phyloP scores from a whole-genome alignment of 2,797 vertebrate species.

The Salarias fasciatus region DNA sequence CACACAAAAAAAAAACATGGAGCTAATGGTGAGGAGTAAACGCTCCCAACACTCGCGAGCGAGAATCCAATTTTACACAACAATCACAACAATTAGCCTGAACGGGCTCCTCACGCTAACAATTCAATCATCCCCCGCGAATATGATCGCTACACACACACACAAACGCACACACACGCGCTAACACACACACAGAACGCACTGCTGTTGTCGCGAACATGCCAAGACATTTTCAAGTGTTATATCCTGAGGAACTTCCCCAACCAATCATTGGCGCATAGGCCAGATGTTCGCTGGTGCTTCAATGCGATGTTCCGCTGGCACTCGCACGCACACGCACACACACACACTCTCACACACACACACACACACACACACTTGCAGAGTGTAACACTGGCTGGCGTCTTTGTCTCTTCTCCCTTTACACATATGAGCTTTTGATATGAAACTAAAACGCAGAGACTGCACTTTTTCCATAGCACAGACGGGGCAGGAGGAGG shows the following conservation, averaged over 20 bases:
- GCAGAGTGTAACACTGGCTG: constrained; percentile 39
- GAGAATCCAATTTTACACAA: constrained; percentile 42
- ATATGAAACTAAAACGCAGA: constrained; percentile 62
- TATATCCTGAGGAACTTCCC: constrained; percentile 78
- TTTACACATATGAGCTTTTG: constrained; percentile 59
- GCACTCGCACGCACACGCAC: constrained; percentile 77
- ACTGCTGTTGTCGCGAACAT: constrained; percentile 91
- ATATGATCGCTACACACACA: constrained; percentile 13
- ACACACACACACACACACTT: not conserved
- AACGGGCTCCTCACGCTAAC: constrained; percentile 32
- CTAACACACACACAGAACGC: constrained; percentile 9
- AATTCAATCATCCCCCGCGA: constrained; percentile 47
- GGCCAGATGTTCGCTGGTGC: constrained; percentile 91
- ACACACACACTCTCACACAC: constrained; percentile 62
- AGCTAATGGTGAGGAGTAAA: constrained; percentile 78
- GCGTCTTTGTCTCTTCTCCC: constrained; percentile 55
- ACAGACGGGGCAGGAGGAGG: constrained; percentile 15
- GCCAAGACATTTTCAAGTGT: constrained; percentile 85
- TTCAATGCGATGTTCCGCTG: constrained; percentile 66
- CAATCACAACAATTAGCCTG: constrained; percentile 60
- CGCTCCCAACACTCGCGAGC: constrained; percentile 81
- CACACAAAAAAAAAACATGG: constrained; percentile 11
- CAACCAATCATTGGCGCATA: constrained; percentile 87
- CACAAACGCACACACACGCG: constrained; percentile 19
- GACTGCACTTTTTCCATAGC: constrained; percentile 56